Base-by-base conservation (phyloP, 2,888 invertebrate species). In the Caenorhabditis sp. region DNA sequence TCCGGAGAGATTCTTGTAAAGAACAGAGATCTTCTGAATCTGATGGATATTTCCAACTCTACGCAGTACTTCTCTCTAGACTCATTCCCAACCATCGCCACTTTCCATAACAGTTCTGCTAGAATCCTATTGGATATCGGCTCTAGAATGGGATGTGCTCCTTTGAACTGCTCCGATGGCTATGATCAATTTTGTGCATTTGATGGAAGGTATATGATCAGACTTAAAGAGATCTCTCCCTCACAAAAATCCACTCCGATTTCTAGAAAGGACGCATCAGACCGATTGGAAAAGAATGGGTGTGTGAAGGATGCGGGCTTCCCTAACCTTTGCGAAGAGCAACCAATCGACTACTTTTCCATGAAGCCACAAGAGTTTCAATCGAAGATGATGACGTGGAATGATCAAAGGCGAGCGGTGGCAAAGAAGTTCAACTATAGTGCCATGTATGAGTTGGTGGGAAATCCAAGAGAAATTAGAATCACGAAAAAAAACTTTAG, bases 71-170 rank as follows among this genome's bases (percentile, higher is more conserved):
- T 63, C 38, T 61, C 61, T 3, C 19, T 64, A 44, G 41, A 31
- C 14, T 35, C 64, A 10, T 26, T 74, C 4, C 74, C 74, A 19
- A 74, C 64, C 0, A 19, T 54, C 8, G 56, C 74, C 0, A 56
- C 28, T 10, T 12, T 28, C 4, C 26, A 16, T 1, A 64, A 64
- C 24, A 44, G 22, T 44, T 19, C 74, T 7, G 54, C 56, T 22
- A 35, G 44, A 31, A 22, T 74, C 16, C 19, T 51, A 12, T 7
- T 74, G 41, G 44, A 64, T 41, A 74, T 74, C 16, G 74, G 74
- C 1, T 54, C 74, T 12, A n/a, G 74, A 64, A 74, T 74, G 19
- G 74, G 74, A 35, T 74, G 74, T 24, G 54, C 74, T 1, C 22
- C 24, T 12, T 24, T 24, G 10, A 44, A 74, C 14, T 74, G 74